Evolutionary conservation across 1,140 invertebrate species (phyloP).

Genomic region (Orussus abietinus): DNA sequence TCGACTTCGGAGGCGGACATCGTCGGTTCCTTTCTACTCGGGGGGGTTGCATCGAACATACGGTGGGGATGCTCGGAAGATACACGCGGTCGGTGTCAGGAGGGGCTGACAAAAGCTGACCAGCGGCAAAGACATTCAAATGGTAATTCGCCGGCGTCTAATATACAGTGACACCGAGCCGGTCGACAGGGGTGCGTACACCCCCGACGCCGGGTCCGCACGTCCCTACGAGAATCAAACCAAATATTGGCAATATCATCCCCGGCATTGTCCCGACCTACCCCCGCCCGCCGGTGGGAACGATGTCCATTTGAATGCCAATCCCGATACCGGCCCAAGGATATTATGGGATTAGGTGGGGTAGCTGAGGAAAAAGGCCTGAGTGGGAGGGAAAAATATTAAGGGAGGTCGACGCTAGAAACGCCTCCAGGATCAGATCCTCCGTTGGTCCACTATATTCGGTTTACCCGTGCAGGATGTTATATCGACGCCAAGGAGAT

Average conservation of each 20-base stretch:
- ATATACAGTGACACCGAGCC: slow-evolving; percentile 28
- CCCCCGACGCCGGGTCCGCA: slow-evolving; percentile 23
- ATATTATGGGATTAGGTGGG: slow-evolving; percentile 24
- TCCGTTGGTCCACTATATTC: no score
- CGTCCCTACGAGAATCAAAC: slow-evolving; percentile 46
- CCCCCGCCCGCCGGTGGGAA: slow-evolving; percentile 31
- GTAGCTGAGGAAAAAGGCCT: neutral
- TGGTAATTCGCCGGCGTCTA: slow-evolving; percentile 47
- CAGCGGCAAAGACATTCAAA: slow-evolving; percentile 43
- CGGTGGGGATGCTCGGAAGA: slow-evolving; percentile 23
- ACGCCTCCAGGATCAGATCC: no score
- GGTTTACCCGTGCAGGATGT: no score
- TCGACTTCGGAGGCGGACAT: no score
- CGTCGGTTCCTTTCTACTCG: no score
- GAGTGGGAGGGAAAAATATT: neutral
- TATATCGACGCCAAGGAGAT: no score
- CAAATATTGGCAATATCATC: slow-evolving; percentile 55
- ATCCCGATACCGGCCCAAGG: slow-evolving; percentile 19
- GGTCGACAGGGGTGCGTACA: slow-evolving; percentile 13
- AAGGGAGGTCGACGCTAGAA: neutral
- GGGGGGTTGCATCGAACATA: slow-evolving; percentile 19
- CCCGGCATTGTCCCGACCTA: slow-evolving; percentile 37
- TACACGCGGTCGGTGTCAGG: slow-evolving; percentile 32
- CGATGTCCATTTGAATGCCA: slow-evolving; percentile 35
- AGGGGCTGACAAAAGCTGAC: slow-evolving; percentile 45